Evolutionary conservation across 2,888 invertebrate species (phyloP), one percentile per base, ranked within the genome.

Genomic region (Netelia melanura): DNA sequence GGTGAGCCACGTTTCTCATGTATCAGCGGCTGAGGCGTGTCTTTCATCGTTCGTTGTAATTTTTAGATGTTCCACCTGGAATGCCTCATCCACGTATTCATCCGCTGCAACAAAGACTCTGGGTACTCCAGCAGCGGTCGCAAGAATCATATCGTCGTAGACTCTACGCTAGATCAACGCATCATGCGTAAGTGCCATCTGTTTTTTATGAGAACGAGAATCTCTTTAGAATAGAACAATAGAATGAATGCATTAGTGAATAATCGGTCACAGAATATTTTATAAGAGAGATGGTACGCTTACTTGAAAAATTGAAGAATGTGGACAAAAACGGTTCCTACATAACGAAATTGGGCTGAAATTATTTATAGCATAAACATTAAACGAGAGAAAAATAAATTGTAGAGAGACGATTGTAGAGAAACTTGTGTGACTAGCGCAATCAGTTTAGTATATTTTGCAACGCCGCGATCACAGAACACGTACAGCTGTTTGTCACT

Each of bases 71-170:
- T 71, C 75, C 87, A 30, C 65, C 86, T 30, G 86, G 86, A 48
- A 87, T 88, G 81, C n/a, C 86, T 30, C 86, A 89, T 61, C 77
- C 95, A 17, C 96, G 96, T 67, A 96, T 97, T 64, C 96, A 97
- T 94, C 95, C 97, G 6, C 95, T 97, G 6, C 97, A 97, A 92
- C 97, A 97, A 90, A 95, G 96, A 83, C 94, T 97, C 61, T 97
- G 97, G 97, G 95, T 96, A 86, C 95, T 96, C 0, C 97, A 97
- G 89, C 97, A 97, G 89, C 96, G 96, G 81, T 95, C 95, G 93
- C 95, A 95, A 88, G 96, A 96, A 91, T 91, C 95, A 82, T 95
- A 95, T 86, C 94, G 96, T 64, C 94, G 95, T 64, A 86, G 88
- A 74, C 89, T 91, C 61, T 90, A 90, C 75, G 87, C 88, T 6